A percentile compares a stretch with the other conserved stretches of the same genome.
Evolutionary conservation across 2,888 invertebrate species (phyloP).

Genomic region (Habrosyne pyritoides): DNA sequence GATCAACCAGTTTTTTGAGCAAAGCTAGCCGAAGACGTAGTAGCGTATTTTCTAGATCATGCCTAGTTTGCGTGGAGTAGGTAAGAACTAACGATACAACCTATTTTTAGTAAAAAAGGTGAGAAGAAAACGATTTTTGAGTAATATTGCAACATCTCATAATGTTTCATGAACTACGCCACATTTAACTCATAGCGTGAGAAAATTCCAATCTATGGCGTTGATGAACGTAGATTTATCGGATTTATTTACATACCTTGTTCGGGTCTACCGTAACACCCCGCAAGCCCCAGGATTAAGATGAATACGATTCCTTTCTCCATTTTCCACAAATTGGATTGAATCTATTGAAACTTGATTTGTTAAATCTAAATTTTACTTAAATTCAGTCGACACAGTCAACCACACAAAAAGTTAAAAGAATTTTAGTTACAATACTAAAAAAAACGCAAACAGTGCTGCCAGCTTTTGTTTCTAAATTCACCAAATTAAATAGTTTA

Average conservation of each 20-base stretch:
- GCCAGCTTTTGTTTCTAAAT: too few relatives aligned
- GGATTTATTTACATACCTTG: slow-evolving; percentile 44
- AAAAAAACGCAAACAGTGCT: too few relatives aligned
- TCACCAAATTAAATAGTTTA: too few relatives aligned
- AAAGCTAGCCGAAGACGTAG: neutral
- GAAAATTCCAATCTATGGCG: slow-evolving; percentile 54
- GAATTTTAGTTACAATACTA: too few relatives aligned
- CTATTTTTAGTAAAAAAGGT: neutral
- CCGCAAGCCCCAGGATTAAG: slow-evolving; percentile 63
- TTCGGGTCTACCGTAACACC: slow-evolving; percentile 53
- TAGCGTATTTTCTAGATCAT: neutral
- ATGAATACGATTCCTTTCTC: slow-evolving; percentile 63
- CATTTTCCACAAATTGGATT: slow-evolving; percentile 48
- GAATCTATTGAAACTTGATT: slow-evolving; percentile 6
- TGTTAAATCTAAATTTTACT: neutral
- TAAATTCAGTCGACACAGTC: neutral
- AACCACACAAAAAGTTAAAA: too few relatives aligned
- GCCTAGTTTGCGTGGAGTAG: neutral
- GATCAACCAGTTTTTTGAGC: slow-evolving; percentile 17
- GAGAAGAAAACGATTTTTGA: neutral
- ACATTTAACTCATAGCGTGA: slow-evolving; percentile 42
- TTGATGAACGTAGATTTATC: slow-evolving; percentile 27
- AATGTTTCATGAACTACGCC: slow-evolving; percentile 43
- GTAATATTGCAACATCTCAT: neutral
- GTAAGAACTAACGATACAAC: neutral